phyloP scores from a whole-genome alignment of 2,113 vertebrate species.

The Epinephelus cyanopodus region DNA sequence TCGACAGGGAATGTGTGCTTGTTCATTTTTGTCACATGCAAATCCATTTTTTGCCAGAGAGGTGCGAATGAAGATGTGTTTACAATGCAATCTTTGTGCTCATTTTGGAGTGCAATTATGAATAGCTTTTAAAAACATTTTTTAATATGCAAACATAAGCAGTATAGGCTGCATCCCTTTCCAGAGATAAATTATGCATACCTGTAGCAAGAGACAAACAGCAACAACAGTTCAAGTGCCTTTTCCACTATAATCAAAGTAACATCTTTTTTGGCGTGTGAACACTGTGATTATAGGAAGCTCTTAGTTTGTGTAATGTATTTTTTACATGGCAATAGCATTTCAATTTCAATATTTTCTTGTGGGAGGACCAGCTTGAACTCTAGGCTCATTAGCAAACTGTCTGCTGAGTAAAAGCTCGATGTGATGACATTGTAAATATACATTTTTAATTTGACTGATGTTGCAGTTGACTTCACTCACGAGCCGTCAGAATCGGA shows the following conservation, averaged over 20 bases:
- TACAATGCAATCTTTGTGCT: no score
- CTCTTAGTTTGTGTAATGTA: not conserved
- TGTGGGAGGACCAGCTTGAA: not conserved
- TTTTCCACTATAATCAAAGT: not conserved
- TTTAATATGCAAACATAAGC: not conserved
- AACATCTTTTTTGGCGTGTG: not conserved
- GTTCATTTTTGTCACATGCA: not conserved
- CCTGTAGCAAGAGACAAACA: not conserved
- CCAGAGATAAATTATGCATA: not conserved
- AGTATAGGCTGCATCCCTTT: not conserved
- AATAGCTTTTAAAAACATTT: no score
- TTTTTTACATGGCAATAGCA: not conserved
- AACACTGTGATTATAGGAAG: not conserved
- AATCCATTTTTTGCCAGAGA: not conserved
- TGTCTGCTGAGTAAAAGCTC: not conserved
- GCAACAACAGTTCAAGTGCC: no score
- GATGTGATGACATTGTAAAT: not conserved
- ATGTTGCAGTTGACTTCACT: not conserved
- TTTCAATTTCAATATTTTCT: conserved; percentile 2
- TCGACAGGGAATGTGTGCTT: not conserved
- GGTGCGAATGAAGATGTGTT: not conserved
- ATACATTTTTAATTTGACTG: not conserved
- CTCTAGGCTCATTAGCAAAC: not conserved
- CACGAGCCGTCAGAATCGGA: not conserved
- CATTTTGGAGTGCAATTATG: not conserved